Conservation (phyloP, 2,797 vertebrate genomes). For the Bryconaethiops microstoma region DNA sequence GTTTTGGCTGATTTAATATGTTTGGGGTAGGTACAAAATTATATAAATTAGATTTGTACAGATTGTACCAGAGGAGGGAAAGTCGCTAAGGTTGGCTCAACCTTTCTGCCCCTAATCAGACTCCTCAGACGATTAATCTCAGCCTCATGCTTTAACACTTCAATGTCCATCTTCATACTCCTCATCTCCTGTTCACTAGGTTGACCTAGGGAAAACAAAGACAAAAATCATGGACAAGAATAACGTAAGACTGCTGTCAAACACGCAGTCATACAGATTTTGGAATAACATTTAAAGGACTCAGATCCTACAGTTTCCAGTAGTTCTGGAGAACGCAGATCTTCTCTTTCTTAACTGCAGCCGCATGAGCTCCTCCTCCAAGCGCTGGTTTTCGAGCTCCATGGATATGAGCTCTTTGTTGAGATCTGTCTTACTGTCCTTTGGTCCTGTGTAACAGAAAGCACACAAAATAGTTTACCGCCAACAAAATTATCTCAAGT, state of each 20-base stretch:
- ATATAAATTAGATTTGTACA: not conserved
- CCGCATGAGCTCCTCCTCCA: conserved; percentile 63
- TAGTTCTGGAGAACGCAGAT: not conserved
- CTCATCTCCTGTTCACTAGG: conserved; percentile 56
- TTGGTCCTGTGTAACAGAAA: conserved; percentile 23
- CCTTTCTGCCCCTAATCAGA: conserved; percentile 46
- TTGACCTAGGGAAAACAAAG: conserved; percentile 39
- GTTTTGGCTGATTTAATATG: not conserved
- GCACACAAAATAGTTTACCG: not conserved
- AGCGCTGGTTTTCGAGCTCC: conserved; percentile 62
- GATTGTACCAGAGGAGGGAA: conserved; percentile 47
- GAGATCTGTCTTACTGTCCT: conserved; percentile 14
- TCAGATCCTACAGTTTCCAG: conserved; percentile 9
- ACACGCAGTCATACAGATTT: not conserved
- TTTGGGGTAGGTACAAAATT: not conserved
- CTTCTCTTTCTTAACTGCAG: conserved; percentile 45
- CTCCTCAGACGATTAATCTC: conserved; percentile 58
- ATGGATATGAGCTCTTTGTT: conserved; percentile 57
- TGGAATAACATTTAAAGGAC: not conserved
- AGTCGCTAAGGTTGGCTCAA: not conserved
- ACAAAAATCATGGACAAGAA: not conserved
- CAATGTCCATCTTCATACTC: conserved; percentile 58
- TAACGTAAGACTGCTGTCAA: not conserved
- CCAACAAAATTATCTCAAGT: not conserved
- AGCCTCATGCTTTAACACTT: conserved; percentile 63